Evolutionary conservation across 2,113 vertebrate species (phyloP).

Genomic region (Xenus cinereus): DNA sequence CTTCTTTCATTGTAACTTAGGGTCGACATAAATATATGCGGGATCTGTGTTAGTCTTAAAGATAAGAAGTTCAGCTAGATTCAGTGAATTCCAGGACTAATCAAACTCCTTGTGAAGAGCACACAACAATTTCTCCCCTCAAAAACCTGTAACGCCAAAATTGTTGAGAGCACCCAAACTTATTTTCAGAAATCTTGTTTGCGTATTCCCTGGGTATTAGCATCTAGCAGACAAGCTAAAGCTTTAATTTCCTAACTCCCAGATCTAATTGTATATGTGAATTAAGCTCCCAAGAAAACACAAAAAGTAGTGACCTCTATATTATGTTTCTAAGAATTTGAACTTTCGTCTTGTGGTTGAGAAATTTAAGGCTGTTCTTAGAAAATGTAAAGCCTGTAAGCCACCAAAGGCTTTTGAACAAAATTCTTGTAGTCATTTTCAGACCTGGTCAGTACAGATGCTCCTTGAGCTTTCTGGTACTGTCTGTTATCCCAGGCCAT

Average conservation of each 20-base stretch:
- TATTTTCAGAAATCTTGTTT: background rate
- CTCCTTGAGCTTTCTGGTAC: background rate
- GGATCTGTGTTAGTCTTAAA: background rate
- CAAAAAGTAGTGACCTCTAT: background rate
- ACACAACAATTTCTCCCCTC: background rate
- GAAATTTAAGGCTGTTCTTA: background rate
- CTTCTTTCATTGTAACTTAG: background rate
- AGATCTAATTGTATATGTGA: background rate
- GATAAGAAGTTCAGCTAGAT: background rate
- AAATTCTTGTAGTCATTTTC: background rate
- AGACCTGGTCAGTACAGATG: background rate
- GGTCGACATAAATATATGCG: background rate
- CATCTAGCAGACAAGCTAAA: background rate
- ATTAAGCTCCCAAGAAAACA: background rate
- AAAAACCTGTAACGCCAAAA: background rate
- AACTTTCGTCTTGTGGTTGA: background rate
- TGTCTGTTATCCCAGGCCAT: background rate
- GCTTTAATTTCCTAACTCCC: background rate
- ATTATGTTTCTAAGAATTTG: background rate
- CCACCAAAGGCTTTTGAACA: background rate
- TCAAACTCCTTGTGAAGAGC: background rate
- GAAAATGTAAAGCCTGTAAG: background rate
- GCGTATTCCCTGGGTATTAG: background rate
- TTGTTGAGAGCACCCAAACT: background rate
- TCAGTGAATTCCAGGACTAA: background rate